Evolutionary conservation across 1,140 invertebrate species (phyloP).

Genomic region (Leptoteleia sp.): DNA sequence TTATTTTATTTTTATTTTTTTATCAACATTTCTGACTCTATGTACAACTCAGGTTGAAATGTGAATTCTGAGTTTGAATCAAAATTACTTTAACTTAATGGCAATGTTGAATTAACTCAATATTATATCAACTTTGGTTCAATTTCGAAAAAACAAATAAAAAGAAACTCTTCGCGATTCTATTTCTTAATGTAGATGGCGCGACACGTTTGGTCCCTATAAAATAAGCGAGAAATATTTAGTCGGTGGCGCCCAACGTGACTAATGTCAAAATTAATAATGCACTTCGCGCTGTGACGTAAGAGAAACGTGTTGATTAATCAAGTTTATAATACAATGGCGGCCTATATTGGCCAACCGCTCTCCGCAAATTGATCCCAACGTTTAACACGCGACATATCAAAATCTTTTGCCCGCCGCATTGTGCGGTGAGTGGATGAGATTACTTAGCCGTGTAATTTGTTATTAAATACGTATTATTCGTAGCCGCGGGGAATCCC

Average conservation of each 20-base stretch:
- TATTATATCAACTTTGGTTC: no score
- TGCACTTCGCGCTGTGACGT: conserved; percentile 8
- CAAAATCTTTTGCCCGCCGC: conserved; percentile 29
- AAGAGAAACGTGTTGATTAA: conserved; percentile 39
- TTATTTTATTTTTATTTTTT: no score
- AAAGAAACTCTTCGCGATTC: no score
- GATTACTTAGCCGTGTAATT: conserved; percentile 36
- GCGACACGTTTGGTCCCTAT: no score
- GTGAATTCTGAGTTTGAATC: no score
- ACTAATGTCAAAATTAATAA: conserved; percentile 34
- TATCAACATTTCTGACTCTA: no score
- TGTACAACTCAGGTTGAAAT: no score
- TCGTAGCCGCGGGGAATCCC: neutral
- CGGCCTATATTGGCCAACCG: conserved; percentile 6
- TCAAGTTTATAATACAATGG: conserved; percentile 44
- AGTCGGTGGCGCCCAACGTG: neutral
- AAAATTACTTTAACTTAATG: no score
- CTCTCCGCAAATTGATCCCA: conserved; percentile 39
- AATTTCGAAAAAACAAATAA: no score
- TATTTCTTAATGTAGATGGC: no score
- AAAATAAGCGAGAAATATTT: no score
- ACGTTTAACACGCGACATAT: conserved; percentile 40
- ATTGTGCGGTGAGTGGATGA: conserved; percentile 7
- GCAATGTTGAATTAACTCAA: no score
- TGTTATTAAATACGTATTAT: conserved; percentile 45